Conservation (phyloP, 1,140 invertebrate species). For the Leucophenga varia region DNA sequence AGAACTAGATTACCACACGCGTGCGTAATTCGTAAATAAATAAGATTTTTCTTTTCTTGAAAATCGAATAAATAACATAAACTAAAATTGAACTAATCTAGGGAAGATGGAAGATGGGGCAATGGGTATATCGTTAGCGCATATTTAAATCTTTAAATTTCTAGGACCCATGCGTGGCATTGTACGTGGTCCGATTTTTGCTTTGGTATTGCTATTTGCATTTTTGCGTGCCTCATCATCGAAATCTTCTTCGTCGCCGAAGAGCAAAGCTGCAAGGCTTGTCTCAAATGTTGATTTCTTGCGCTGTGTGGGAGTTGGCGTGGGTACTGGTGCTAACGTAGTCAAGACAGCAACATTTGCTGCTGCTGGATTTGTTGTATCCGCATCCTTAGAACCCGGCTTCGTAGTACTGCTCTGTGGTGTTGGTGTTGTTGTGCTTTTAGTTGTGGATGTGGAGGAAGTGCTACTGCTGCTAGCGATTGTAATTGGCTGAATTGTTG, state of each 20-base stretch:
- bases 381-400: neutral
- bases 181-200: conserved; percentile 29
- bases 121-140: conserved; percentile 19
- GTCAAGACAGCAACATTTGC: neutral
- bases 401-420: conserved; percentile 21
- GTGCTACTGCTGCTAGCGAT: neutral
- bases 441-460: conserved; percentile 18
- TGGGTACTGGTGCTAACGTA: conserved; percentile 18
- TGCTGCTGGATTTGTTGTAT: neutral
- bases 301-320: conserved; percentile 21
- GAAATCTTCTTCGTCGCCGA: conserved; percentile 41
- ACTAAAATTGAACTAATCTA: conserved; percentile 39
- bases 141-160: conserved; percentile 25
- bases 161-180: conserved; percentile 48
- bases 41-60: conserved; percentile 1
- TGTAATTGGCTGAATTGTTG: conserved; percentile 1
- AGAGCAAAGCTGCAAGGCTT: conserved; percentile 45
- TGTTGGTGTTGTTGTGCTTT: conserved; percentile 19
- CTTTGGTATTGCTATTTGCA: conserved; percentile 10
- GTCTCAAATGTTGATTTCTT: conserved; percentile 48
- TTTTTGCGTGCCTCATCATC: conserved; percentile 37
- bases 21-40: too few species aligned
- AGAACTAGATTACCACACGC: conserved; percentile 35
- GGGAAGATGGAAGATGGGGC: neutral
- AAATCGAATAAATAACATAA: conserved; percentile 28